Percentiles rank a stretch among this genome's conserved stretches.
Evolutionary conservation across 2,888 invertebrate species (phyloP).

Genomic region (Drosophila dives): DNA sequence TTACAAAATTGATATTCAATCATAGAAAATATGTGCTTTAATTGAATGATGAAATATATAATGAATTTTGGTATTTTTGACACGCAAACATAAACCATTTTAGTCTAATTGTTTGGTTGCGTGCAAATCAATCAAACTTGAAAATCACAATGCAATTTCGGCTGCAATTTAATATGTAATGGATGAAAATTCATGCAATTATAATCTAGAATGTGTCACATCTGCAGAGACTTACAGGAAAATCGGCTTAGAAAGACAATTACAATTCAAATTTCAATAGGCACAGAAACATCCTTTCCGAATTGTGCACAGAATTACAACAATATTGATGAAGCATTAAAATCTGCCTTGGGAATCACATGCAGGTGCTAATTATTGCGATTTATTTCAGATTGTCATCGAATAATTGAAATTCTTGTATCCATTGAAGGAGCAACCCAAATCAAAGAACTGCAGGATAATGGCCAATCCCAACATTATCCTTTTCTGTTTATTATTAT

Average conservation of each 20-base stretch:
- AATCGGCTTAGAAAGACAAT: background rate
- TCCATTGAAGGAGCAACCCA: background rate
- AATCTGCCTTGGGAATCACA: background rate
- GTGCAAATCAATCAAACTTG: slow-evolving; percentile 7
- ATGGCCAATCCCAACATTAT: too few species aligned
- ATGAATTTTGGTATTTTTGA: slow-evolving; percentile 1
- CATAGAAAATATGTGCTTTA: background rate
- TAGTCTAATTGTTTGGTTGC: slow-evolving; percentile 3
- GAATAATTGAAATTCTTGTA: background rate
- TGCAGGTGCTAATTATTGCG: background rate
- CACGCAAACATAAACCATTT: slow-evolving; percentile 1
- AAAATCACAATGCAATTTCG: slow-evolving; percentile 5
- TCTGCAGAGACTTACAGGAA: background rate
- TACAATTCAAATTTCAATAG: background rate
- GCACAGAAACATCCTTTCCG: background rate
- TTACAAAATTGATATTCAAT: background rate
- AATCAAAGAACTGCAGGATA: background rate
- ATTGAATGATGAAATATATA: background rate
- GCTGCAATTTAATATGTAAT: slow-evolving; percentile 5
- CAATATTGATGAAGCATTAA: background rate
- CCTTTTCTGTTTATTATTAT: background rate
- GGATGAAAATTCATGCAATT: background rate
- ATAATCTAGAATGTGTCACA: background rate
- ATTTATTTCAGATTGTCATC: background rate
- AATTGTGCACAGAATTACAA: background rate